Base-by-base conservation (phyloP, 2,113 vertebrate genomes). In the Ranitomeya imitator region DNA sequence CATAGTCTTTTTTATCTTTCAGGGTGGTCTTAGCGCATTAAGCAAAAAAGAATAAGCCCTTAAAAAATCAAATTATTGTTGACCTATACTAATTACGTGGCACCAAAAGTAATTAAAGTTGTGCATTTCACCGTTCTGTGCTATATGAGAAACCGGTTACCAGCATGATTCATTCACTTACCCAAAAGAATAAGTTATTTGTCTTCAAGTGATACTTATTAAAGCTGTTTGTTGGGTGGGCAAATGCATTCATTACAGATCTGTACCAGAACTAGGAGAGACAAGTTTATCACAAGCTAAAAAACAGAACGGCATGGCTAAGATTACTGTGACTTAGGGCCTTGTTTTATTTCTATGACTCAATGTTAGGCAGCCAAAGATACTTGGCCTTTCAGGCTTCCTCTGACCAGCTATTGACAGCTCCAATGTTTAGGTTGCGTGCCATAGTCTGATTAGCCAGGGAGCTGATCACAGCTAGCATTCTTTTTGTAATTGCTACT, bases 1-100 rank as follows among this genome's bases (percentile, higher is more conserved):
- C 86, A 91, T 19, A 31, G 91, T 85, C 91, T 91, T 91, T 94
- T 94, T 95, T 92, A 94, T 95, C 95, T 90, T 89, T 91, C 93
- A 94, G 94, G 96, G 96, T 97, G 96, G 96, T 97, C 96, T 91
- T 4, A 84, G 86, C 90, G 92, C 93, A 94, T 89, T 93, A 92
- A 89, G 90, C 85, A 93, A 92, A 92, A 90, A 93, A 93, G 94
- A 93, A 93, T 93, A 93, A 93, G 92, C 93, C 95, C 92, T 94
- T 95, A 93, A 94, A 95, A 96, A 96, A 97, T 96, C 96, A 94
- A 96, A 97, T 97, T 97, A 97, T 95, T 95, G 94, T 94, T 96
- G 96, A 97, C 96, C 96, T 91, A 90, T 79, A 92, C 93, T 94
- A 93, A 95, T 95, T 95, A 95, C 93, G 94, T 95, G 94, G 93